Evolutionary conservation across 2,113 vertebrate species (phyloP).

Genomic region (Coptodon bakossiorum): DNA sequence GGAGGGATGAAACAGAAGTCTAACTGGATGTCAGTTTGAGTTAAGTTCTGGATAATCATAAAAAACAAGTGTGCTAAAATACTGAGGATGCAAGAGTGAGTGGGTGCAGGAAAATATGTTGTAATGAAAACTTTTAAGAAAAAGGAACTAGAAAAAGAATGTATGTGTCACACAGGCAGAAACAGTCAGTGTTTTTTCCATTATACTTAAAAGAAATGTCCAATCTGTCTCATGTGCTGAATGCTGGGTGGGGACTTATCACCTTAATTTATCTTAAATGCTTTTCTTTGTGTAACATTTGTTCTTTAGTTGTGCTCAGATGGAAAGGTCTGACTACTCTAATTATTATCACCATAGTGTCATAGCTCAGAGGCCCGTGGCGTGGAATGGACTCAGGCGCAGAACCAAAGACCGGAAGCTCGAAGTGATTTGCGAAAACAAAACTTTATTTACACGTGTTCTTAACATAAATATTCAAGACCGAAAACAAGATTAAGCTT

Average conservation of each 20-base stretch:
- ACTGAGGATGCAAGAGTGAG: not conserved
- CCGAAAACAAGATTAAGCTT: no score
- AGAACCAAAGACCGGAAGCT: no score
- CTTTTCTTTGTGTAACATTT: not conserved
- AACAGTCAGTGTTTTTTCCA: not conserved
- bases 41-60: not conserved
- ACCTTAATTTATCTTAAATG: not conserved
- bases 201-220: not conserved
- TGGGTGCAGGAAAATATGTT: not conserved
- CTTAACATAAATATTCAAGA: no score
- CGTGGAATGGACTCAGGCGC: no score
- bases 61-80: not conserved
- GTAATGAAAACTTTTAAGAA: not conserved
- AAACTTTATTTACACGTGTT: no score
- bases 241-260: not conserved
- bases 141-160: not conserved
- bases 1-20: no score
- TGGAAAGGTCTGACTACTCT: not conserved
- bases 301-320: rapidly evolving
- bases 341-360: not conserved
- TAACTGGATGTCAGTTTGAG: no score
- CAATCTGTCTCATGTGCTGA: not conserved
- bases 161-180: not conserved
- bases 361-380: no score
- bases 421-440: no score